Conservation (phyloP, 2,113 vertebrate genomes). For the Glaucomys volans region DNA sequence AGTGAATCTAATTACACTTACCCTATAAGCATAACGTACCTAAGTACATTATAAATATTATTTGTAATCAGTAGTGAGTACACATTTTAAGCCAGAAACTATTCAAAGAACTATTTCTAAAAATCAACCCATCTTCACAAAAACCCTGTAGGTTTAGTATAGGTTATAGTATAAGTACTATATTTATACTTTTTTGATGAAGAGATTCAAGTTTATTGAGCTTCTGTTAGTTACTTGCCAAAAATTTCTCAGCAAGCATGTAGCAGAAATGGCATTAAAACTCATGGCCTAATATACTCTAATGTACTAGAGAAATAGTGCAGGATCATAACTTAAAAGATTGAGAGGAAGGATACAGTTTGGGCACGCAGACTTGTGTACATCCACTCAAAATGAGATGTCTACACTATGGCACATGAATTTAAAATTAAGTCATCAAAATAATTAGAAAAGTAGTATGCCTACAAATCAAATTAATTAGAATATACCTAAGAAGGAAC, state of each 20-base stretch:
- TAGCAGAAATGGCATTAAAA: neutral
- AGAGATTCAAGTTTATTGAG: slow-evolving; percentile 3
- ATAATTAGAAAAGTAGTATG: neutral
- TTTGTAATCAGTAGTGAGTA: neutral
- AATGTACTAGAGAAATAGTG: neutral
- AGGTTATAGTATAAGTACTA: neutral
- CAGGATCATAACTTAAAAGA: neutral
- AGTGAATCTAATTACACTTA: neutral
- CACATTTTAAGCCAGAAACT: neutral
- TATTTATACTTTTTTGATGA: slow-evolving; percentile 28
- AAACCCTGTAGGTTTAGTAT: neutral
- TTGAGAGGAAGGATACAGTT: neutral
- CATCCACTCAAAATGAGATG: neutral
- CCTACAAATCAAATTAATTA: neutral
- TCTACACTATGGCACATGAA: neutral
- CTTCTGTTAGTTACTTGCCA: neutral
- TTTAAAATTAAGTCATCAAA: neutral
- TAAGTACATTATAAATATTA: neutral
- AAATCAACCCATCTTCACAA: neutral
- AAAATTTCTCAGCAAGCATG: slow-evolving; percentile 3
- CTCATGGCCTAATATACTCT: neutral
- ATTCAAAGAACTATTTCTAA: slow-evolving; percentile 10
- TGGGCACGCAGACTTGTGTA: neutral
- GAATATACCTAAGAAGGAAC: neutral
- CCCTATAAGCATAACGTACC: neutral